Evolutionary conservation across 2,888 invertebrate genomes (phyloP), one percentile per base, ranked within the genome.

Genomic region (Drosophila heteroneura): DNA sequence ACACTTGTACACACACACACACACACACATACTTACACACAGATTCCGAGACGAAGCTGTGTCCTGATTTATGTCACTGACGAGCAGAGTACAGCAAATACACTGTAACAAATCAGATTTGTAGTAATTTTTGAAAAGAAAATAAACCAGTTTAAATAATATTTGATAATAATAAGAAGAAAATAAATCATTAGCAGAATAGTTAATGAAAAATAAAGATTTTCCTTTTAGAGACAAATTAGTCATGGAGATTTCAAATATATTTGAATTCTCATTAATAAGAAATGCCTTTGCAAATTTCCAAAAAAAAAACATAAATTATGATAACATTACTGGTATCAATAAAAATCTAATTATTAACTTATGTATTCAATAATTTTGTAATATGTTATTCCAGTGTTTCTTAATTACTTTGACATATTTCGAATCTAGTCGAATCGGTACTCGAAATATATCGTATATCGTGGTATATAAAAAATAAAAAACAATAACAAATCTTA

Each of bases 31-130:
- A 57, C 63, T 28, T 33, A 51, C n/a, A 57, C 49, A 64, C 56
- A 66, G 44, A 66, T 66, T 67, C 35, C 16, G 53, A 70, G 79
- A 69, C 75, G 82, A 66, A 66, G 69, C 79, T 68, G 70, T 66
- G 76, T 67, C 68, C 79, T 90, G 87, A 87, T 90, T 90, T 90
- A 90, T 88, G 87, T 76, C 85, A 81, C 79, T 78, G 85, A 76
- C 70, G 74, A 85, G 47, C 76, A 68, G 30, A 64, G 69, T 44
- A 47, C 51, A 62, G 41, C 47, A 32, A 63, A 49, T 76, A 49
- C 81, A 67, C 69, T 65, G 75, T 54, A 35, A 56, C 22, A 81
- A 62, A 26, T 35, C 1, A 2, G 4, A 26, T 26, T 26, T 47
- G 16, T 5, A 7, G 0, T 5, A 10, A 3, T 16, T 14, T 1